phyloP scores from a whole-genome alignment of 2,888 invertebrate genomes.

The Crioceris asparagi region DNA sequence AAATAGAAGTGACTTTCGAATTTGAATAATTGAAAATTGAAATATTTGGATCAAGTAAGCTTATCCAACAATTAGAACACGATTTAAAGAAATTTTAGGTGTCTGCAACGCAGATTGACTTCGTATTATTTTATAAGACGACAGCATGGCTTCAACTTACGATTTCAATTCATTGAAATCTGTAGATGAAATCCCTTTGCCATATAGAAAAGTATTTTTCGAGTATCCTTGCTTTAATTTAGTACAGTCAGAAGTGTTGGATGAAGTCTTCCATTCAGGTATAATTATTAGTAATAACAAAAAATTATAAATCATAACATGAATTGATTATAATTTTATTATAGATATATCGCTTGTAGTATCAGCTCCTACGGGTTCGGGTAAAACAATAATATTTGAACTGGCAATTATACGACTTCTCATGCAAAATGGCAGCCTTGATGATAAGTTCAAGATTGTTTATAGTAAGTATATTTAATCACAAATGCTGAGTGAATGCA shows the following conservation, averaged over 20 bases:
- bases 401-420: slow-evolving; percentile 61
- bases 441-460: slow-evolving; percentile 52
- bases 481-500: background rate
- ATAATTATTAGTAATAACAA: slow-evolving; percentile 16
- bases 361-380: slow-evolving; percentile 73
- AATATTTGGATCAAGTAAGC: no score
- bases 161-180: no score
- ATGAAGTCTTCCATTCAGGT: slow-evolving; percentile 57
- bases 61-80: no score
- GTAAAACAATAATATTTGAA: slow-evolving; percentile 76
- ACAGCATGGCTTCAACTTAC: no score
- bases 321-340: no score
- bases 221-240: slow-evolving; percentile 48
- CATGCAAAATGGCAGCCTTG: no score
- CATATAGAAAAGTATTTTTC: slow-evolving; percentile 24
- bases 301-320: background rate
- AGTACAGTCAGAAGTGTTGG: slow-evolving; percentile 61
- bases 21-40: no score
- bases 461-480: slow-evolving; percentile 56
- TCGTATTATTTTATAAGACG: no score
- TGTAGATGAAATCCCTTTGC: slow-evolving; percentile 27
- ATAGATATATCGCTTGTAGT: slow-evolving; percentile 60
- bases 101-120: no score
- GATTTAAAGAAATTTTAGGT: no score
- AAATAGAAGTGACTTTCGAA: no score